These are phyloP conservation scores for Papilio polytes DNA, from an alignment of 1,140 invertebrate genomes.

Conservation along the genomic window DNA sequence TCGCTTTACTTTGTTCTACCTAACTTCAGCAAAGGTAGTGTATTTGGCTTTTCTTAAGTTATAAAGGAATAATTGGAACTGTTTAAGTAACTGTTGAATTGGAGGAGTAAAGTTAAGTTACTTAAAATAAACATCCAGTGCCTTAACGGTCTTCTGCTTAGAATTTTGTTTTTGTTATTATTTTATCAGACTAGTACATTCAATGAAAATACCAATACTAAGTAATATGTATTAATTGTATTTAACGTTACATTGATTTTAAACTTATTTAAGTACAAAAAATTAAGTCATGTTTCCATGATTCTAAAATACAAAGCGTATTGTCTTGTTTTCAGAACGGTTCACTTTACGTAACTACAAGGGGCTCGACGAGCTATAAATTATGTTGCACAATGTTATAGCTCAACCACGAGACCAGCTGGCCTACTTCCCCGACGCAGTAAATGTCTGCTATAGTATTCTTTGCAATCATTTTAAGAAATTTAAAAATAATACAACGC, in stretches of 20 bases:
- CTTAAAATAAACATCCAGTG: not conserved
- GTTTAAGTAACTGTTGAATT: not conserved
- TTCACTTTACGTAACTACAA: slow-evolving; percentile 48
- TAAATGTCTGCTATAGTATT: slow-evolving; percentile 38
- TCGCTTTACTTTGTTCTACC: slow-evolving; percentile 40
- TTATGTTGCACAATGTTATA: slow-evolving; percentile 61
- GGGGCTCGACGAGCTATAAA: slow-evolving; percentile 65
- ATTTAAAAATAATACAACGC: slow-evolving; percentile 23
- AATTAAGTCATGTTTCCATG: not conserved
- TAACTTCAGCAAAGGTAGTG: slow-evolving; percentile 36
- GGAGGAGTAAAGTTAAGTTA: not conserved
- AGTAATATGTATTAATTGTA: not conserved
- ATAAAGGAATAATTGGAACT: not conserved
- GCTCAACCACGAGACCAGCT: slow-evolving; percentile 59
- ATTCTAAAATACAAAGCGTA: slow-evolving; percentile 27
- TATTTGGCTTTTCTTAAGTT: slow-evolving; percentile 35
- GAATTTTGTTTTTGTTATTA: not conserved
- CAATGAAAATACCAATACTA: not conserved
- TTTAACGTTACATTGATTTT: not conserved
- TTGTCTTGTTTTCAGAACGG: slow-evolving; percentile 28
- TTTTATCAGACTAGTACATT: not conserved
- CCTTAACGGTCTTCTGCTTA: not conserved
- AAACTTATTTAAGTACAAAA: not conserved
- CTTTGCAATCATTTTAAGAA: slow-evolving; percentile 21
- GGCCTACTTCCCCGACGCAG: slow-evolving; percentile 55